Evolutionary conservation across 2,113 vertebrate genomes (phyloP).

Genomic region (Leucosticte australis): DNA sequence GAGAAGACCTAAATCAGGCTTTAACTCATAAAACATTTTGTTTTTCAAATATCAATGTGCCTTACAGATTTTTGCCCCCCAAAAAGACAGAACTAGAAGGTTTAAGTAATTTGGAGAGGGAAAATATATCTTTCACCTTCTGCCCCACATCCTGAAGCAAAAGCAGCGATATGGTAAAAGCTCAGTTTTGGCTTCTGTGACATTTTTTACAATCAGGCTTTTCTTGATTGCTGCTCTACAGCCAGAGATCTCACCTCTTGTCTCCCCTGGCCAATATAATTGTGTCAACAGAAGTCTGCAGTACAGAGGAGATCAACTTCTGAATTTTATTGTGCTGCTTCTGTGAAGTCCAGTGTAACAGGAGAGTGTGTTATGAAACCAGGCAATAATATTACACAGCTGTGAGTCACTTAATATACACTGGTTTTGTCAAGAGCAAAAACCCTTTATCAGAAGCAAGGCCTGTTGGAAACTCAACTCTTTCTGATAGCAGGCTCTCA

Average conservation of each 20-base stretch:
- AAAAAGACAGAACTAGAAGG: not conserved
- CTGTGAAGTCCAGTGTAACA: slow-evolving; percentile 23
- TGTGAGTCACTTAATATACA: not conserved
- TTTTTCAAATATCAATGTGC: not conserved
- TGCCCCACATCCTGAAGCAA: not conserved
- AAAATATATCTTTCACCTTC: not conserved
- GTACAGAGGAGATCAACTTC: not conserved
- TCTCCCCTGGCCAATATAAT: slow-evolving; percentile 15
- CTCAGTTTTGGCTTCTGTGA: not conserved
- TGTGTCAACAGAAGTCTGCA: not conserved
- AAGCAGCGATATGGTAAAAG: not conserved
- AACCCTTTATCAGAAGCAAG: not conserved
- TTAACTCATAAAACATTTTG: slow-evolving; percentile 3
- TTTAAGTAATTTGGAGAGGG: not conserved
- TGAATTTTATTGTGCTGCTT: not conserved
- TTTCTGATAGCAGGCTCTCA: not conserved
- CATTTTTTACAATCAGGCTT: not conserved
- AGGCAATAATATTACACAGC: not conserved
- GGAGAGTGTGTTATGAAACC: not conserved
- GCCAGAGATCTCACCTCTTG: slow-evolving; percentile 6
- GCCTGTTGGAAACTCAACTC: not conserved
- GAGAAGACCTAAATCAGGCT: not conserved
- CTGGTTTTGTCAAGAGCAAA: not conserved
- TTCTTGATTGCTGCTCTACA: not conserved
- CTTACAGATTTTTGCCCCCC: not conserved